Evolutionary conservation across 2,113 vertebrate species (phyloP), one percentile per base, ranked within the genome.

Genomic region (Atherinomorus stipes): DNA sequence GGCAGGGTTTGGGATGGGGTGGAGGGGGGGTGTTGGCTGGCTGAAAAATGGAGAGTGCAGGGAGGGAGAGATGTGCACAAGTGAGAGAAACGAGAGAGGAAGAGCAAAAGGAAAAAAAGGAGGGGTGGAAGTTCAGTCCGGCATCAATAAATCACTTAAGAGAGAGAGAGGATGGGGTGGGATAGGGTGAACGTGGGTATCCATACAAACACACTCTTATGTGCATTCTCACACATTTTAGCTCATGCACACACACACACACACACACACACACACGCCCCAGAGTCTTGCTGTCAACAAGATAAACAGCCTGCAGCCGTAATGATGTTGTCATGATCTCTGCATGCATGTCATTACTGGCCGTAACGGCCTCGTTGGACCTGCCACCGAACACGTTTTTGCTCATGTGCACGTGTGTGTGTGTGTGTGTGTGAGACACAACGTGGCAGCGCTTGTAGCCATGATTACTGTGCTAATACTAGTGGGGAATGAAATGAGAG

Each of bases 71-170:
- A 86, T 64, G 63, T 68, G 74, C 60, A 66, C 71, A 71, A 76
- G 79, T 37, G 26, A 67, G 68, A 77, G 74, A 62, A 78, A 71
- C 57, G 73, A 83, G 74, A 83, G 74, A 76, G 84, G 77, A 67
- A 71, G 64, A 81, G 38, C 21, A 50, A 40, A 74, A 49, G 80
- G 84, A 85, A 76, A 49, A 81, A 85, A 85, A 81, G 76, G 80
- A 80, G 74, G 75, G 85, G 89, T 74, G 84, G 89, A 86, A 85
- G 88, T 90, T 90, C 83, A 91, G 86, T 83, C 78, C 87, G 60
- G 86, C 85, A 84, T 90, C 87, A 92, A 91, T 92, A 93, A 92
- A 91, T 91, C 90, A 92, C 88, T 91, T 92, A 85, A 85, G 80
- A 86, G 81, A 60, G 85, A 69, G 74, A 82, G 44, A 47, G 44